Base-by-base conservation (phyloP, 1,140 invertebrate genomes). In the Dryas iulia region DNA sequence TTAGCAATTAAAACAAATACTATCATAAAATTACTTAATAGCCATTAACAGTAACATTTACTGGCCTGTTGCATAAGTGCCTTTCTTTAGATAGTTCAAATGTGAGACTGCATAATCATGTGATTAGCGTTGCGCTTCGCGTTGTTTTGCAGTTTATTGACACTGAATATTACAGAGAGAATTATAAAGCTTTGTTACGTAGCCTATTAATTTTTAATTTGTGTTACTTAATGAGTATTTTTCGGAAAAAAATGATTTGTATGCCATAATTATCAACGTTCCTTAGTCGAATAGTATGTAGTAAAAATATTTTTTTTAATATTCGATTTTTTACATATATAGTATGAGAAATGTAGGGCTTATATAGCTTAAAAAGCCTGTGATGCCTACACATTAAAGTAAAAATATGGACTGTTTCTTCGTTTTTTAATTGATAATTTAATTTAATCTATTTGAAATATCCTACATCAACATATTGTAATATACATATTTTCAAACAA, bases 1-100 rank as follows among this genome's bases (percentile, higher is more conserved):
- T 21, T 47, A 1, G 53, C 53, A 25, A 56, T 56, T 56, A 56
- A 56, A 56, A 26, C 14, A 56, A 23, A 25, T 26, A 12, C 53
- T 2, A 47, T 21, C 7, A 47, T 47, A 47, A 47, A 18, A n/a
- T 47, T 47, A 10, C 39, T 47, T 47, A 47, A 47, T 47, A 47
- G 14, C 14, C 21, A 47, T 47, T n/a, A 31, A 5, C 33, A 11
- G 5, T 39, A 64, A 18, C 53, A 57, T 57, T 54, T 30, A 7
- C 26, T 12, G 26, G 10, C 47, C 14, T 28, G 53, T 64, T 64
- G 28, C 31, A 18, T 65, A 65, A 65, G 18, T 25, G 35, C 62
- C 62, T 65, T 56, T 64, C 62, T 64, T 57, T 11, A 65, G 62
- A 65, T 39, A 39, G 53, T 65, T 65, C 62, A 65, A 52, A 62